Evolutionary conservation across 2,113 vertebrate genomes (phyloP).

Genomic region (Vireo altiloquus): DNA sequence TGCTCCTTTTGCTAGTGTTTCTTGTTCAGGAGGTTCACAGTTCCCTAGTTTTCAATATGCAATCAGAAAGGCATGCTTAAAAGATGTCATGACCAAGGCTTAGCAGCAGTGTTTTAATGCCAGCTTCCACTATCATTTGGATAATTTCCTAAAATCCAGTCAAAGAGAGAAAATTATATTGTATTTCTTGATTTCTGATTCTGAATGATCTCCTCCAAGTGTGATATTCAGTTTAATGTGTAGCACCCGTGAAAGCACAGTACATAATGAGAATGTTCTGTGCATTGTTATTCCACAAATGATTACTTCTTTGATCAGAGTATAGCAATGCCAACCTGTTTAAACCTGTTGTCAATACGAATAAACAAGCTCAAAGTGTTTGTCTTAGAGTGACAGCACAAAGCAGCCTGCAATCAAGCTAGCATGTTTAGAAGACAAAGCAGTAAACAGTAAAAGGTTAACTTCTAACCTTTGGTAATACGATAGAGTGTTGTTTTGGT

Average conservation of each 20-base stretch:
- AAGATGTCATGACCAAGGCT: neutral
- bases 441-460: conserved; percentile 19
- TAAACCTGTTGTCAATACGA: conserved; percentile 16
- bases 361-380: conserved; percentile 18
- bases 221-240: neutral
- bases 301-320: conserved; percentile 20
- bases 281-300: neutral
- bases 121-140: neutral
- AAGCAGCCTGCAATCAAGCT: neutral
- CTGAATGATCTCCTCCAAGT: neutral
- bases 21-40: neutral
- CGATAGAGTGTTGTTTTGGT: neutral
- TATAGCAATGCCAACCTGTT: neutral
- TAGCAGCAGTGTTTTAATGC: neutral
- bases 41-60: neutral
- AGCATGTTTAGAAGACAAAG: neutral
- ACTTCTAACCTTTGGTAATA: neutral
- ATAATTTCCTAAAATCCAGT: conserved; percentile 18
- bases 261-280: neutral
- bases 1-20: neutral
- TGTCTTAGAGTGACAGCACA: neutral
- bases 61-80: neutral
- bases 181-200: neutral
- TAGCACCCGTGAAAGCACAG: neutral
- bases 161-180: conserved; percentile 11